Conservation (phyloP, 2,888 invertebrate species). For the Limnephilus auricula region DNA sequence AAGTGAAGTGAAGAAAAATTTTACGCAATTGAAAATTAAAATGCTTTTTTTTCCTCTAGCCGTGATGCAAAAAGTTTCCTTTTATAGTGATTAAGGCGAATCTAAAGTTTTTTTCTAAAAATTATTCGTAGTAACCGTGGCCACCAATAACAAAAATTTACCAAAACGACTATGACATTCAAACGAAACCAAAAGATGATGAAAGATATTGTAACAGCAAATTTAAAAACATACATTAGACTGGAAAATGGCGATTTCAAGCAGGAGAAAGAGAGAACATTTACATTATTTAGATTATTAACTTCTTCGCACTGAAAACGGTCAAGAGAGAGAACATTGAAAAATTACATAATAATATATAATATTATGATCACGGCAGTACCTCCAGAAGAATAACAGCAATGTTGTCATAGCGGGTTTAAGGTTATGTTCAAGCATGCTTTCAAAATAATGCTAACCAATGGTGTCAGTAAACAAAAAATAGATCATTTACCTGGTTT, state of each 20-base stretch:
- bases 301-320: neutral
- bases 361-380: neutral
- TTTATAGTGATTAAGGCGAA: too few species aligned
- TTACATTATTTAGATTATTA: neutral
- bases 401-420: conserved; percentile 1
- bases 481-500: conserved; percentile 72
- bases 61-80: too few species aligned
- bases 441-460: conserved; percentile 15
- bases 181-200: conserved; percentile 70
- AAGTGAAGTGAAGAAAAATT: too few species aligned
- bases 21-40: too few species aligned
- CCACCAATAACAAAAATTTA: too few species aligned
- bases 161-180: too few species aligned
- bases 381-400: neutral
- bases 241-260: neutral
- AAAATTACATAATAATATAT: neutral
- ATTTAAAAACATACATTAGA: neutral
- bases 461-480: conserved; percentile 23
- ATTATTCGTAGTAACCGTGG: too few species aligned
- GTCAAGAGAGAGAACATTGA: neutral
- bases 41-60: too few species aligned
- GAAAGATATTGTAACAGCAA: conserved; percentile 45
- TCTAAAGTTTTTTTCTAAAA: too few species aligned
- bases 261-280: neutral
- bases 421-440: conserved; percentile 41